A percentile compares a stretch with the other conserved stretches of the same genome.
Conservation (phyloP, 2,113 vertebrate genomes). For the Mobula birostris region DNA sequence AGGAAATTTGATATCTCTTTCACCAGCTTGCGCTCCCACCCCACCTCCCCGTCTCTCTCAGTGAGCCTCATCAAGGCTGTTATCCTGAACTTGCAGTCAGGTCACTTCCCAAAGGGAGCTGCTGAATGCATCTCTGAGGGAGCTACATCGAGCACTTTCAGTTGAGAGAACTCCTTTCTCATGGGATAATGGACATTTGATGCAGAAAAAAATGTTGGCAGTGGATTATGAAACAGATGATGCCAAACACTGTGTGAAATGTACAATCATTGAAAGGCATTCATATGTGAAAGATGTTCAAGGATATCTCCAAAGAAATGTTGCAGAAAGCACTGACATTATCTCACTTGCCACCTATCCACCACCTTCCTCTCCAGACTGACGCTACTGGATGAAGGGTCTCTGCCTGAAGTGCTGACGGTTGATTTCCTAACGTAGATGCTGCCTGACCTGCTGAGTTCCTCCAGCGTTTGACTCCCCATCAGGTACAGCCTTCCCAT, state of each 20-base stretch:
- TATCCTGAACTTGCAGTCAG: background rate
- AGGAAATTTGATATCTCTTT: background rate
- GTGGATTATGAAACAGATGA: background rate
- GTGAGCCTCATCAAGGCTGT: background rate
- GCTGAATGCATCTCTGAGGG: background rate
- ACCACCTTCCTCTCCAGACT: background rate
- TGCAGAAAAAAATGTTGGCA: background rate
- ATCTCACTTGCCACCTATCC: background rate
- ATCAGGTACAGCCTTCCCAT: background rate
- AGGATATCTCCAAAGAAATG: background rate
- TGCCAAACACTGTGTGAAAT: background rate
- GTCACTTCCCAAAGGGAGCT: background rate
- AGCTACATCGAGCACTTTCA: background rate
- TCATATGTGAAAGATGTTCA: background rate
- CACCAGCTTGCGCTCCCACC: too few relatives aligned
- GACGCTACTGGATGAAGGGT: background rate
- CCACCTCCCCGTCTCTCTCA: background rate
- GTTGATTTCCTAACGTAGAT: too few relatives aligned
- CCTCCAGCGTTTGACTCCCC: too few relatives aligned
- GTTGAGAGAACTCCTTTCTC: background rate
- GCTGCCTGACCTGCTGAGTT: too few relatives aligned
- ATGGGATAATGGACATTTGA: conserved; percentile 19
- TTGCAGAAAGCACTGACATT: background rate
- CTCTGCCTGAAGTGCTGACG: too few relatives aligned
- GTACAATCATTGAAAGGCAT: conserved; percentile 6